Evolutionary conservation across 2,888 invertebrate genomes (phyloP).

Genomic region (Hypolimnas misippus): DNA sequence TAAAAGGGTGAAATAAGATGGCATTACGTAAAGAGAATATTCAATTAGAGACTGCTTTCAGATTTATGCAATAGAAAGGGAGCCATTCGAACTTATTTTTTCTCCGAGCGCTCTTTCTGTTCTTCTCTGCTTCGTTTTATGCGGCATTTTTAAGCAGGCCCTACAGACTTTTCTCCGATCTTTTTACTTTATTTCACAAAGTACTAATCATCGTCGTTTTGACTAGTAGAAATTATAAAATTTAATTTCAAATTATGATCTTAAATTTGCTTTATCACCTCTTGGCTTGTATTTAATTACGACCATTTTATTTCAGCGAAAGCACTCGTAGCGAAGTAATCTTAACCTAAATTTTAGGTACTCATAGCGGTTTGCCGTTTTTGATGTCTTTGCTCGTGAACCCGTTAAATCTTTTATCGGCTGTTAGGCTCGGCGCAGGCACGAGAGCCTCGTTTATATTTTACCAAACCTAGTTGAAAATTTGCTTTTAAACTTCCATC

Average conservation of each 20-base stretch:
- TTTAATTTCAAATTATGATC: conserved; percentile 24
- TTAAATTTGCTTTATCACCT: conserved; percentile 31
- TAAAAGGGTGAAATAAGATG: conserved; percentile 80
- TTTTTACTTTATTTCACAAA: conserved; percentile 19
- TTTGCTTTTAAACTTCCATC: conserved; percentile 40
- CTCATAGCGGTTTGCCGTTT: conserved; percentile 55
- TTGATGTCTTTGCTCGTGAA: conserved; percentile 57
- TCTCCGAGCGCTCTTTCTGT: conserved; percentile 49
- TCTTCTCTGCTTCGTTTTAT: conserved; percentile 44
- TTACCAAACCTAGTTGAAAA: conserved; percentile 51
- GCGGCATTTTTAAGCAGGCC: conserved; percentile 28
- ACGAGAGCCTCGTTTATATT: conserved; percentile 55
- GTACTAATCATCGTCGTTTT: conserved; percentile 21
- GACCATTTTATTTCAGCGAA: conserved; percentile 42
- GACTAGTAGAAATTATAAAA: conserved; percentile 21
- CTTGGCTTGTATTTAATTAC: conserved; percentile 40
- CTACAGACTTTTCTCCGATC: conserved; percentile 25
- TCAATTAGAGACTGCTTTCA: conserved; percentile 77
- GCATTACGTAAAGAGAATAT: conserved; percentile 81
- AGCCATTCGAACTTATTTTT: conserved; percentile 60
- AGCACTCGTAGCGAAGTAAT: conserved; percentile 42
- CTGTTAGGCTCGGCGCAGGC: conserved; percentile 51
- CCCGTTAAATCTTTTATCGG: conserved; percentile 68
- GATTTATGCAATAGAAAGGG: conserved; percentile 66
- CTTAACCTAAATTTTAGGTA: conserved; percentile 56